phyloP scores from a whole-genome alignment of 1,140 invertebrate genomes.

The Maconellicoccus hirsutus region DNA sequence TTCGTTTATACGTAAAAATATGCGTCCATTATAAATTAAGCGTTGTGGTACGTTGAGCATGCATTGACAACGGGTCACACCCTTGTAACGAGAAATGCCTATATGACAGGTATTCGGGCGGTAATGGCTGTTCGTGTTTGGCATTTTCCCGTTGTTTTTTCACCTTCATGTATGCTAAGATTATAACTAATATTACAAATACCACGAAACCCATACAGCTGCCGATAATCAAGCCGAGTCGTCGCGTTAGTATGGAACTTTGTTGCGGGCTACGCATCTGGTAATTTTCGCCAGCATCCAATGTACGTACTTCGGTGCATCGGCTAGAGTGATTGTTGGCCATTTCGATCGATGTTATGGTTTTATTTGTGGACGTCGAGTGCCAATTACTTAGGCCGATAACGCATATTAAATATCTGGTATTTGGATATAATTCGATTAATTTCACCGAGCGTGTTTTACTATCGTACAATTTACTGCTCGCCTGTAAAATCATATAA shows the following conservation, averaged over 20 bases:
- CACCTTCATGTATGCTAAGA: constrained; percentile 72
- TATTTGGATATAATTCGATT: constrained; percentile 56
- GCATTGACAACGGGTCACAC: constrained; percentile 31
- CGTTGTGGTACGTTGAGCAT: neutral
- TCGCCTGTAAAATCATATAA: constrained; percentile 42
- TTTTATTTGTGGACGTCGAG: constrained; percentile 29
- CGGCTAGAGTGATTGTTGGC: constrained; percentile 37
- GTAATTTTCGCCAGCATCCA: constrained; percentile 54
- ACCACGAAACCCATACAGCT: constrained; percentile 73
- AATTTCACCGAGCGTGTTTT: constrained; percentile 57
- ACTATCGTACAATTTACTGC: constrained; percentile 53
- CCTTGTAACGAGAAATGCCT: constrained; percentile 35
- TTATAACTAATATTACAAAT: constrained; percentile 65
- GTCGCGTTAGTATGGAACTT: constrained; percentile 52
- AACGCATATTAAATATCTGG: constrained; percentile 72
- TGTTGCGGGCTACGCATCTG: constrained; percentile 39
- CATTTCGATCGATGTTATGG: constrained; percentile 27
- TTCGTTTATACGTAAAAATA: neutral
- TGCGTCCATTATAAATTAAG: neutral
- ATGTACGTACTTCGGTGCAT: constrained; percentile 61
- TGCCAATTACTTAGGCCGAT: constrained; percentile 61
- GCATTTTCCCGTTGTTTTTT: constrained; percentile 64
- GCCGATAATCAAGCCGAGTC: constrained; percentile 70
- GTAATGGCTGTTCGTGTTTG: constrained; percentile 52
- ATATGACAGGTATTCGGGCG: constrained; percentile 60